These are phyloP conservation scores for Dinothrombium tinctorium DNA, from an alignment of 1,140 invertebrate species.

Conservation along the genomic window DNA sequence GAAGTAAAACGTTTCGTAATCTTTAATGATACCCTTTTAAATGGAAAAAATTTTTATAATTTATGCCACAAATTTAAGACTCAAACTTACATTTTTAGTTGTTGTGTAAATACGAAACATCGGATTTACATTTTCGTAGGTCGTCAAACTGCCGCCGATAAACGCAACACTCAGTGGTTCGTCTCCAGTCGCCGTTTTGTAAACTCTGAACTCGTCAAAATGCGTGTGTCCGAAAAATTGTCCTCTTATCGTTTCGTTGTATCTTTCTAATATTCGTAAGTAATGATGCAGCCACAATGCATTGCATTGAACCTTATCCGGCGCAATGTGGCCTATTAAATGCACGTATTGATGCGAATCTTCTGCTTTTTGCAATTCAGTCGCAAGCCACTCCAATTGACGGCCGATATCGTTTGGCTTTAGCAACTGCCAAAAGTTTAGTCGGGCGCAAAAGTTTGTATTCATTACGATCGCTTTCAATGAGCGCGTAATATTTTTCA, in stretches of 20 bases:
- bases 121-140: constrained; percentile 74
- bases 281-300: constrained; percentile 6
- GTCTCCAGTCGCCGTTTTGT: too few species aligned
- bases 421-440: constrained; percentile 7
- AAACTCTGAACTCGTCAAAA: constrained; percentile 12
- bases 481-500: constrained; percentile 8
- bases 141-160: constrained; percentile 19
- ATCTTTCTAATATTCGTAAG: constrained; percentile 6
- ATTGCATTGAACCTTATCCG: constrained; percentile 4
- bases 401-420: constrained; percentile 1
- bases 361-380: not conserved
- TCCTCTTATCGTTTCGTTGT: constrained; percentile 4
- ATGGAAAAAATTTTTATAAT: too few species aligned
- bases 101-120: constrained; percentile 86
- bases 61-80: too few species aligned
- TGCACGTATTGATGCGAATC: constrained; percentile 3
- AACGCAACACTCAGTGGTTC: constrained; percentile 17
- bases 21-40: too few species aligned
- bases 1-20: too few species aligned
- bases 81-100: constrained; percentile 14
- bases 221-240: constrained; percentile 11
- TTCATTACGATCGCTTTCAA: constrained; percentile 8
- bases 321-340: constrained; percentile 8
- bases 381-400: constrained; percentile 6
- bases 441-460: constrained; percentile 7